A percentile compares a stretch with the other conserved stretches of the same genome.
These are phyloP conservation scores for Porphyrio hochstetteri DNA, from an alignment of 2,113 vertebrate genomes.

Conservation along the genomic window DNA sequence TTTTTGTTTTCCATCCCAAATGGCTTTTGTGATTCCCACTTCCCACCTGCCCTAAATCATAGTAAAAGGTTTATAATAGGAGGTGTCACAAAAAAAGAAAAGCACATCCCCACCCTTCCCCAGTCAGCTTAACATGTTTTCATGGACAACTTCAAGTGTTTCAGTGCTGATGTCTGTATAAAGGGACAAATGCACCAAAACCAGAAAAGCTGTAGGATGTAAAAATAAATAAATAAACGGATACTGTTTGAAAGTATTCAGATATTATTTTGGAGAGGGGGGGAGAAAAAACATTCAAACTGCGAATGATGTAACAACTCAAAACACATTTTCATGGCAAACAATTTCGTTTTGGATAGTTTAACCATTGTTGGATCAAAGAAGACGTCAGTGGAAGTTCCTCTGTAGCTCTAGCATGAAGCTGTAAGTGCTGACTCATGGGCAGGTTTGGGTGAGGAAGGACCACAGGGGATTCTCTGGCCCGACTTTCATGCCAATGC, in stretches of 20 bases:
- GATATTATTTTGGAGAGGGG: not conserved
- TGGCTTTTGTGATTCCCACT: not conserved
- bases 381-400: not conserved
- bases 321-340: not conserved
- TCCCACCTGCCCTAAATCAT: not conserved
- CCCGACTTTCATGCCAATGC: fast-evolving
- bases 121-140: not conserved
- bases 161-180: not conserved
- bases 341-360: not conserved
- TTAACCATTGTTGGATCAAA: not conserved
- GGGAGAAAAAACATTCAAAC: not conserved
- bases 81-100: not conserved
- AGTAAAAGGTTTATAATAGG: not conserved
- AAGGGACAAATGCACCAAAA: not conserved
- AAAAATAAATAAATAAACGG: not conserved
- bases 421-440: not conserved
- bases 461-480: not conserved
- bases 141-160: not conserved
- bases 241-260: not conserved
- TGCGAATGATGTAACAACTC: not conserved
- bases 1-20: not conserved
- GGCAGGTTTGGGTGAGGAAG: not conserved
- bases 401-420: not conserved
- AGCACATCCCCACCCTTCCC: not conserved
- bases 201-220: not conserved